Evolutionary conservation across 1,140 invertebrate genomes (phyloP).

Genomic region (Drosophila orosa): DNA sequence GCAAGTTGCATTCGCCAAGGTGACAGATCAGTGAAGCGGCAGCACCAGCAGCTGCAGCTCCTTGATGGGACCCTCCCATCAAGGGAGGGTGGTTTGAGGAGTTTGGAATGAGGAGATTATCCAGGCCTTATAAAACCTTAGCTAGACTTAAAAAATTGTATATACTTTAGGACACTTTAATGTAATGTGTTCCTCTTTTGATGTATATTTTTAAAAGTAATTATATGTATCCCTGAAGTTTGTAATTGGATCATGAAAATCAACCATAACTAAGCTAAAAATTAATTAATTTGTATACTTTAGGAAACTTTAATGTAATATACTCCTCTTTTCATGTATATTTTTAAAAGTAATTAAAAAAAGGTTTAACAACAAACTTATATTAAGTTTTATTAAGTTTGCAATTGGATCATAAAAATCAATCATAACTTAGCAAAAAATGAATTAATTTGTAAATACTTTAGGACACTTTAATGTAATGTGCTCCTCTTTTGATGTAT

Average conservation of each 20-base stretch:
- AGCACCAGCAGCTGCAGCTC: conserved; percentile 25
- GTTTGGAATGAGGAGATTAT: not conserved
- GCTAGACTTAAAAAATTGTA: not conserved
- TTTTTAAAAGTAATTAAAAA: not conserved
- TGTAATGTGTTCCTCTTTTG: too few relatives aligned
- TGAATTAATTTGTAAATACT: not conserved
- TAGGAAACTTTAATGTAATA: too few relatives aligned
- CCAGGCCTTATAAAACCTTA: not conserved
- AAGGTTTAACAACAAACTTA: too few relatives aligned
- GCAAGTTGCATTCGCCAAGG: conserved; percentile 23
- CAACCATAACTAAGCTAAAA: too few relatives aligned
- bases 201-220: not conserved
- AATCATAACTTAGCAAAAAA: too few relatives aligned
- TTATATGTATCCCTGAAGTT: too few relatives aligned
- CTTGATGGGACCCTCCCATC: too few relatives aligned
- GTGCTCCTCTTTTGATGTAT: not conserved
- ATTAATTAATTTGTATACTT: too few relatives aligned
- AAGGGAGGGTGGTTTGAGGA: conserved; percentile 15
- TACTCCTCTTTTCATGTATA: not conserved
- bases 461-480: too few relatives aligned
- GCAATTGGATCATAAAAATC: too few relatives aligned
- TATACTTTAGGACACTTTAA: not conserved
- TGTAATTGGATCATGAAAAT: too few relatives aligned
- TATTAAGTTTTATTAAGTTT: too few relatives aligned
- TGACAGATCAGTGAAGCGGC: conserved; percentile 31